phyloP scores from a whole-genome alignment of 2,888 invertebrate species.

The Leucozona laternaria region DNA sequence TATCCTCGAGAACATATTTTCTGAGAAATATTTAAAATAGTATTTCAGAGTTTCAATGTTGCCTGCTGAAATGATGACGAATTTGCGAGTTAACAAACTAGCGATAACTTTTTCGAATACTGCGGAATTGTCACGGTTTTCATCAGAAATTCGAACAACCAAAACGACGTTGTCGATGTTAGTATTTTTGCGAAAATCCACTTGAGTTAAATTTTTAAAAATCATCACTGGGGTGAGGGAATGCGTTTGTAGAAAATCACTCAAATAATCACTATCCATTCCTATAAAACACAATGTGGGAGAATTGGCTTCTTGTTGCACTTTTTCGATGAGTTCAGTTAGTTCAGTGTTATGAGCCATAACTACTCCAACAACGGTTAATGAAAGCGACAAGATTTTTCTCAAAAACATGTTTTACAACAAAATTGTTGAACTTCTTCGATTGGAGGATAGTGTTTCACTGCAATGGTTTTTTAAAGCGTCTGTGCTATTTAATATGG shows the following conservation, averaged over 20 bases:
- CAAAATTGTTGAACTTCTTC: neutral
- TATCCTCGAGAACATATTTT: conserved; percentile 44
- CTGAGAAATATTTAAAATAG: conserved; percentile 19
- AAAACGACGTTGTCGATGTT: neutral
- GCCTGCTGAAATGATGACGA: conserved; percentile 25
- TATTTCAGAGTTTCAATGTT: neutral
- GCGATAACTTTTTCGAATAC: neutral
- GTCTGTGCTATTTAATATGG: neutral
- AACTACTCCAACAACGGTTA: neutral
- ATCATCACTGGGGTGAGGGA: neutral
- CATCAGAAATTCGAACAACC: neutral
- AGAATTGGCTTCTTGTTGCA: conserved; percentile 15
- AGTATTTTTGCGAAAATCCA: neutral
- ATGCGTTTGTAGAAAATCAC: conserved; percentile 5
- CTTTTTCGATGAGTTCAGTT: conserved; percentile 25
- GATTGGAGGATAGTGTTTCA: neutral
- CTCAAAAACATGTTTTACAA: neutral
- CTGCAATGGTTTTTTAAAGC: neutral
- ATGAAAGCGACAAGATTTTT: neutral
- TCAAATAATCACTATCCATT: neutral
- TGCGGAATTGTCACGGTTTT: neutral
- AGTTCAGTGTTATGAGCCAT: neutral
- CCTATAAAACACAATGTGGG: conserved; percentile 17
- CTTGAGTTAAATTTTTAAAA: neutral
- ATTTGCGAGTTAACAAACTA: conserved; percentile 20